These are phyloP conservation scores for Virgularia gustaviana DNA, from an alignment of 92 coral and sea anemone species.

Conservation along the genomic window DNA sequence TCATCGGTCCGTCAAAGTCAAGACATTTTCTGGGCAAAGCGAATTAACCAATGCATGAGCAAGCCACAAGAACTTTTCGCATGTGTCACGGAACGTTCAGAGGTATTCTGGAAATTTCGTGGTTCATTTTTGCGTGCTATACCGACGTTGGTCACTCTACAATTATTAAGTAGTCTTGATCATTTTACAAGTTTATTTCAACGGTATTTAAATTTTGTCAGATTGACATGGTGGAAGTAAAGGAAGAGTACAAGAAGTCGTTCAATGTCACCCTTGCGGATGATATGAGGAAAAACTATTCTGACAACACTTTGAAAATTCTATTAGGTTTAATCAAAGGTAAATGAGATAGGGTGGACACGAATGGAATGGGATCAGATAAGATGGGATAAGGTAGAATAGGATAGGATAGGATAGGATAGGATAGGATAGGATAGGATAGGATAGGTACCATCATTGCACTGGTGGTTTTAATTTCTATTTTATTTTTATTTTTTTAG, in stretches of 20 bases:
- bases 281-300: slow-evolving; percentile 55
- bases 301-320: slow-evolving; percentile 50
- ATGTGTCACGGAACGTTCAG: slow-evolving; percentile 15
- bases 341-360: not conserved
- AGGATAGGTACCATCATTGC: no score
- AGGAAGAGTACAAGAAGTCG: slow-evolving; percentile 34
- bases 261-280: slow-evolving; percentile 41
- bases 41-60: slow-evolving; percentile 8
- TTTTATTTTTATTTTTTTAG: not conserved
- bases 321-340: slow-evolving; percentile 50
- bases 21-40: slow-evolving; percentile 5
- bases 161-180: no score
- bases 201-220: no score
- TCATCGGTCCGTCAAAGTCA: slow-evolving; percentile 9
- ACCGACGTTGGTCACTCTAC: not conserved
- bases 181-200: no score
- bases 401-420: not conserved
- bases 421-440: not conserved
- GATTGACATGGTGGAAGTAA: slow-evolving; percentile 45
- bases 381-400: not conserved
- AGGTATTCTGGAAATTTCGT: not conserved
- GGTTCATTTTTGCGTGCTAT: no score
- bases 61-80: slow-evolving; percentile 26
- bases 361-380: not conserved
- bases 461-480: not conserved